Conservation (phyloP, 2,797 vertebrate genomes). For the Pantherophis alleghaniensis region DNA sequence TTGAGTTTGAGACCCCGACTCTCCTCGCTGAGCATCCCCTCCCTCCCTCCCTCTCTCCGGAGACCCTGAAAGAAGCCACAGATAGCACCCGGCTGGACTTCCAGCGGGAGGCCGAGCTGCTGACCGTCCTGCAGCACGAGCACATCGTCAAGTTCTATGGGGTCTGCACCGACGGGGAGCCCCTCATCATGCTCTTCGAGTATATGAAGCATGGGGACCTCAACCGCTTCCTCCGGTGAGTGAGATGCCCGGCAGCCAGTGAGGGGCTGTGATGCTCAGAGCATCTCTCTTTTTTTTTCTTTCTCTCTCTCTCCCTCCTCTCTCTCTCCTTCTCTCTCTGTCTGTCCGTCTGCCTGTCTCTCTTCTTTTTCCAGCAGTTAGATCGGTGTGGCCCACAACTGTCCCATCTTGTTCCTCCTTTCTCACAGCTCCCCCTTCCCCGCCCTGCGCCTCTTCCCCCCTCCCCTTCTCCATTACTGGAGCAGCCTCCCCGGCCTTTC, state of each 20-base stretch:
- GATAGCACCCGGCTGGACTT: conserved; percentile 90
- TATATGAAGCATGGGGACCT: conserved; percentile 97
- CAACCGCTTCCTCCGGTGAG: conserved; percentile 91
- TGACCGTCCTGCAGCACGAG: conserved; percentile 90
- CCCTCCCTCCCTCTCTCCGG: not conserved
- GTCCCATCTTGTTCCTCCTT: not conserved
- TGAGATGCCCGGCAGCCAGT: too few relatives aligned
- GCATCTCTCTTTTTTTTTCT: accelerated
- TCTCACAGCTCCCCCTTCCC: not conserved
- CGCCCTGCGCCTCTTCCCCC: not conserved
- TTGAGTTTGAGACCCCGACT: not conserved
- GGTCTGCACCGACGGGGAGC: conserved; percentile 90
- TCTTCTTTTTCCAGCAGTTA: not conserved
- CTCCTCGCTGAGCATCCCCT: accelerated
- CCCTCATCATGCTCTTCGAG: conserved; percentile 96
- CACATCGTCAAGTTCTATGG: conserved; percentile 95
- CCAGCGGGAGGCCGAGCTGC: conserved; percentile 92
- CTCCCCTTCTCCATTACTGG: conserved; percentile 57
- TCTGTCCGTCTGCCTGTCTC: not conserved
- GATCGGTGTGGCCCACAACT: not conserved
- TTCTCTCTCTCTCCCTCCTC: accelerated
- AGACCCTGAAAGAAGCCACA: conserved; percentile 91
- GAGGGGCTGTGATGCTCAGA: not conserved
- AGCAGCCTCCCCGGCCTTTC: conserved; percentile 35
- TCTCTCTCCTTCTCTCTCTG: too few relatives aligned